These are phyloP conservation scores for Bradypodion ventrale DNA, from an alignment of 2,797 vertebrate genomes.

Conservation along the genomic window DNA sequence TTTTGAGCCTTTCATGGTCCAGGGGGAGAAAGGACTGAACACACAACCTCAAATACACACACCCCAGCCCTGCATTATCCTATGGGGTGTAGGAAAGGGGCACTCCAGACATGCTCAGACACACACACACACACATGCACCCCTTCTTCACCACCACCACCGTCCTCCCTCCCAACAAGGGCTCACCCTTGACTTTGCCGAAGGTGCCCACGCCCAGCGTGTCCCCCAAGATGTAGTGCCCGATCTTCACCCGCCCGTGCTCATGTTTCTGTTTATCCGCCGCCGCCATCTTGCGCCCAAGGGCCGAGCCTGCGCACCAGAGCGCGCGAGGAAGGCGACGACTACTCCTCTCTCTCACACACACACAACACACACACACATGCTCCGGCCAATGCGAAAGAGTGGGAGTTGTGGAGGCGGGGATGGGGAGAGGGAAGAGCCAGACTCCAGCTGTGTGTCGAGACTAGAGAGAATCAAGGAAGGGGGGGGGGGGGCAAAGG, in stretches of 20 bases:
- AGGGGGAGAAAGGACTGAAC: background rate
- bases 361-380: background rate
- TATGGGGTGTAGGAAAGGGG: no score
- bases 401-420: no score
- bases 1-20: background rate
- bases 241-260: conserved; percentile 93
- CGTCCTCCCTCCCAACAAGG: background rate
- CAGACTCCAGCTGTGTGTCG: background rate
- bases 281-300: conserved; percentile 94
- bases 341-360: background rate
- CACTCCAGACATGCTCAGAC: no score
- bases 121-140: no score
- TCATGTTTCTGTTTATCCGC: conserved; percentile 94
- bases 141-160: background rate
- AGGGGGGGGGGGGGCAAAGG: background rate
- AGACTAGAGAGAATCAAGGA: background rate
- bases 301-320: conserved; percentile 80
- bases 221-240: conserved; percentile 94
- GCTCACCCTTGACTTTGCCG: conserved; percentile 94
- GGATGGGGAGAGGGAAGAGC: background rate
- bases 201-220: conserved; percentile 96
- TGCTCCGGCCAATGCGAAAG: background rate
- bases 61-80: no score
- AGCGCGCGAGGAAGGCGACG: background rate
- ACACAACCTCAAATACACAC: no score